Conservation (phyloP, 2,797 vertebrate genomes). For the Pelobates cultripes region DNA sequence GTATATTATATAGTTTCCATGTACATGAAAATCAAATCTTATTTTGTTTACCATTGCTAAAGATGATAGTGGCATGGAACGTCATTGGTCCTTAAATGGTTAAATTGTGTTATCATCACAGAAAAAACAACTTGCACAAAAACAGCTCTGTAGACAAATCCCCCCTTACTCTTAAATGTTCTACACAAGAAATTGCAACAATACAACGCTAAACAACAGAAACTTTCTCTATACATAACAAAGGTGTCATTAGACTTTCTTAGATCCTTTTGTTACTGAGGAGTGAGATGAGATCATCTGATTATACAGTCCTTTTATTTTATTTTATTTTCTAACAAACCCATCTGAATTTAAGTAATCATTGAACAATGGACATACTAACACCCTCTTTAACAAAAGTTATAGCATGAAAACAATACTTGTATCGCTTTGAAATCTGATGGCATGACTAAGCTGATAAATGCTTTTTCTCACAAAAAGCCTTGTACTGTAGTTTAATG, state of each 20-base stretch:
- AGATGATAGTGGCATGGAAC: too few relatives aligned
- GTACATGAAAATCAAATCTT: too few relatives aligned
- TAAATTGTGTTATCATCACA: constrained; percentile 29
- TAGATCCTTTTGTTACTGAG: constrained; percentile 37
- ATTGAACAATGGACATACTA: constrained; percentile 33
- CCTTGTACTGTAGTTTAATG: constrained; percentile 32
- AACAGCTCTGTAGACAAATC: constrained; percentile 48
- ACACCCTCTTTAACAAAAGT: constrained; percentile 18
- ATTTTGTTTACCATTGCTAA: too few relatives aligned
- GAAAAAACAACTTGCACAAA: constrained; percentile 17
- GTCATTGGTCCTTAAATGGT: constrained; percentile 33
- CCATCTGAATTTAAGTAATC: constrained; percentile 41
- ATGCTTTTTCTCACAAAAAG: constrained; percentile 13
- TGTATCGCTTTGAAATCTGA: constrained; percentile 30
- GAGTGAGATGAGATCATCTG: constrained; percentile 38
- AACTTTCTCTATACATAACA: constrained; percentile 20
- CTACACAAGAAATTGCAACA: constrained; percentile 31
- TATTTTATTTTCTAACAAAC: constrained; percentile 13
- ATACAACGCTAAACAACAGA: constrained; percentile 19
- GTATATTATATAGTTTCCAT: too few relatives aligned
- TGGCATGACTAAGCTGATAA: neutral
- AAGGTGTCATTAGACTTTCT: constrained; percentile 21
- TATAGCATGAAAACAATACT: constrained; percentile 11
- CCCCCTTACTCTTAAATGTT: constrained; percentile 39
- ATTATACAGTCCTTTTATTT: constrained; percentile 32